Evolutionary conservation across 2,797 vertebrate species (phyloP).

Genomic region (Syncerus caffer): DNA sequence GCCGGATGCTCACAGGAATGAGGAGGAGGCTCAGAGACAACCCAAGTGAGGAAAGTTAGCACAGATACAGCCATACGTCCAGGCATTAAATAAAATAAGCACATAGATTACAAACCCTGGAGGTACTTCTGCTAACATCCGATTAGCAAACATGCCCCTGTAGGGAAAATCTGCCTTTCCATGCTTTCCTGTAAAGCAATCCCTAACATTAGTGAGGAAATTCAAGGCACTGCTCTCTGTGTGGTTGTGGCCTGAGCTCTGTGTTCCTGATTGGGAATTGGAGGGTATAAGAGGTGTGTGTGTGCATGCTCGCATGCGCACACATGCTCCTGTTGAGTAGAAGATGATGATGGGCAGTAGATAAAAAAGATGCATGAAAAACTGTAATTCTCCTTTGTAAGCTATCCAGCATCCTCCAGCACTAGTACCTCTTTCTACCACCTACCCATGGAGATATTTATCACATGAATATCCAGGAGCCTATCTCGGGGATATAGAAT

Average conservation of each 20-base stretch:
- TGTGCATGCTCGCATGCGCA: rapidly evolving
- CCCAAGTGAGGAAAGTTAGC: constrained; percentile 51
- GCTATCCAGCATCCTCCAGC: neutral
- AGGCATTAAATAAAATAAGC: constrained; percentile 67
- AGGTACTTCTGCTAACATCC: constrained; percentile 61
- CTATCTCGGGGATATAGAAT: neutral
- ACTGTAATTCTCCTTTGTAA: neutral
- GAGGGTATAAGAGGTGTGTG: neutral
- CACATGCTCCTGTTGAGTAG: neutral
- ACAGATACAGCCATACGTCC: neutral
- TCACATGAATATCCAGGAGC: neutral
- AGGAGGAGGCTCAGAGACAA: constrained; percentile 43
- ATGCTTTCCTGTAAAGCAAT: constrained; percentile 52
- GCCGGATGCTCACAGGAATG: constrained; percentile 38
- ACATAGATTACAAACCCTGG: constrained; percentile 61
- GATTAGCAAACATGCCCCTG: constrained; percentile 60
- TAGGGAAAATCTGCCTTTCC: constrained; percentile 4
- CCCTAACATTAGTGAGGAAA: constrained; percentile 19
- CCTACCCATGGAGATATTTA: neutral
- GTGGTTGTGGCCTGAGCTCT: constrained; percentile 13
- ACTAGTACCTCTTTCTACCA: neutral
- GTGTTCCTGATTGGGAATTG: neutral
- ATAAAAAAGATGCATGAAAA: neutral
- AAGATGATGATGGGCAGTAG: neutral
- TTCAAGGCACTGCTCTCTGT: constrained; percentile 1